Base-by-base conservation (phyloP, 2,113 vertebrate species). In the Neolamprologus kungweensis region DNA sequence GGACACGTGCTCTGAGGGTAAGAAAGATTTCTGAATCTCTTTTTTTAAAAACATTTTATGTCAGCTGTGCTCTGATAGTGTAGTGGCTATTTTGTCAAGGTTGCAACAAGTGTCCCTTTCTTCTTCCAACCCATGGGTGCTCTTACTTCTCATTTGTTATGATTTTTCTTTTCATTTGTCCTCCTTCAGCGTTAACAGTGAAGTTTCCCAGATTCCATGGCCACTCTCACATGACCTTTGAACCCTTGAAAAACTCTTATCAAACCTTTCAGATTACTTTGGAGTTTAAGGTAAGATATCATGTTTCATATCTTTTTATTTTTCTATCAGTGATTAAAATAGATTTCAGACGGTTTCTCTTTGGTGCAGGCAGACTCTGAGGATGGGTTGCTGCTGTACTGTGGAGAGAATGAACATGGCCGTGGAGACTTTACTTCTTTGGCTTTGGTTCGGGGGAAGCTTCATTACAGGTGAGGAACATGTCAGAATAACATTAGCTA, bases 191-290 rank as follows among this genome's bases (percentile, higher is more conserved):
- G 89, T 82, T 99, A 87, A 60, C 55, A 13, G 96, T 99, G 68
- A 97, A 97, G 87, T 99, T 98, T 94, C 99, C 98, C 57, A 97
- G 97, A 92, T 99, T 99, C 89, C 97, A 95, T 54, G 98, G 98
- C 13, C 96, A 98, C 88, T 99, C 98, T n/a, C 98, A 98, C 80
- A 95, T 99, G 93, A 98, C 98, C 28, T 98, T 99, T 96, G 98
- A 99, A 90, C 98, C 98, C 2, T 94, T 99, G 91, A 99, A 98
- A 94, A 98, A 98, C 89, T 98, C 99, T 16, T 98, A 98, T 84
- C 98, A 98, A 95, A 97, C 93, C 7, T 98, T 99, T 95, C 98
- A 98, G 91, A 98, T 99, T 93, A 97, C 96, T 31, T 65, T 99
- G 89, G 98, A 99, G 96, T 99, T 99, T 91, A 97, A 97, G 97